phyloP scores from a whole-genome alignment of 2,113 vertebrate species.

The Ceratotherium simum region DNA sequence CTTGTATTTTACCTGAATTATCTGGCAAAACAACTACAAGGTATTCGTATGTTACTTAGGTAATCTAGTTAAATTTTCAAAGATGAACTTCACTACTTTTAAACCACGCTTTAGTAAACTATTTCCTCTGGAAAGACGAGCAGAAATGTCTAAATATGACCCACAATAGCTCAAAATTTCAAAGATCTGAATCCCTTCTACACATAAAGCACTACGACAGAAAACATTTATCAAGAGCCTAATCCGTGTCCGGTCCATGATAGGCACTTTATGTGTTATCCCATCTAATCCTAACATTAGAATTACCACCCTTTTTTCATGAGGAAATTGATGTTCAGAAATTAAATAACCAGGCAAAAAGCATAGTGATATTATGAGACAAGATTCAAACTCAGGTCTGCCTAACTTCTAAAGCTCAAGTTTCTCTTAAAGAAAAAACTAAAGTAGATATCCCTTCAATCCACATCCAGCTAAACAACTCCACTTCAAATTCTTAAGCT shows the following conservation, averaged over 20 bases:
- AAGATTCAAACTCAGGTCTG: slow-evolving; percentile 18
- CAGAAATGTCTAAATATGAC: neutral
- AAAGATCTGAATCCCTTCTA: neutral
- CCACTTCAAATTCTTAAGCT: slow-evolving; percentile 35
- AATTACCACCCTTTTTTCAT: neutral
- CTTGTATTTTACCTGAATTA: slow-evolving; percentile 36
- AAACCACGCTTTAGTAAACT: slow-evolving; percentile 37
- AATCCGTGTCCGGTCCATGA: neutral
- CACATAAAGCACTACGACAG: neutral
- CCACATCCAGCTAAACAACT: neutral
- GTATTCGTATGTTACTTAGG: neutral
- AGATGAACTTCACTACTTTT: slow-evolving; percentile 40
- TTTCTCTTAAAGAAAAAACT: slow-evolving; percentile 20
- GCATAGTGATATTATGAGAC: neutral
- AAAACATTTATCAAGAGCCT: slow-evolving; percentile 21
- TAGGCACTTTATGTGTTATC: neutral
- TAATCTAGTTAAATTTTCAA: slow-evolving; percentile 25
- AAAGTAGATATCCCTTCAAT: neutral
- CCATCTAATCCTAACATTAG: slow-evolving; percentile 2
- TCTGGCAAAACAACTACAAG: slow-evolving; percentile 20
- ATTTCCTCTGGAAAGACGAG: neutral
- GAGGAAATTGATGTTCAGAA: neutral
- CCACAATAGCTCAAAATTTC: neutral
- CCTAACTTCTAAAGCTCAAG: neutral
- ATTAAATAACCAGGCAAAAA: neutral